Evolutionary conservation across 1,140 invertebrate species (phyloP).

Genomic region (Drosophila setifemur): DNA sequence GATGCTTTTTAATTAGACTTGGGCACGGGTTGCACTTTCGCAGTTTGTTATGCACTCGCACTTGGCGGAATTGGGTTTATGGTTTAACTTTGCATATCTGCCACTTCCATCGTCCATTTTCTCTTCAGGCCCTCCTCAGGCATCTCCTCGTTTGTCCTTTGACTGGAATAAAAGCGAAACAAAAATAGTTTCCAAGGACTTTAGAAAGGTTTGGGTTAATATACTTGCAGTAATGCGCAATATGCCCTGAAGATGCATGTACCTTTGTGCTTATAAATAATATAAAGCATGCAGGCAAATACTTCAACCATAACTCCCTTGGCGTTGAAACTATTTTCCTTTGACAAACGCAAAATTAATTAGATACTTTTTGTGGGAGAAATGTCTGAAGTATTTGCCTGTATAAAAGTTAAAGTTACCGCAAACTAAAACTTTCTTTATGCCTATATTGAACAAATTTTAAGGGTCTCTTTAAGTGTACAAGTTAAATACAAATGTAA

Average conservation of each 20-base stretch:
- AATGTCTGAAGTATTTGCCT: slow-evolving; percentile 18
- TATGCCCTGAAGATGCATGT: slow-evolving; percentile 7
- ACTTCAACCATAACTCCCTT: slow-evolving; percentile 19
- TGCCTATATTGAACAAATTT: too few species aligned
- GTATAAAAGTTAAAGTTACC: too few species aligned
- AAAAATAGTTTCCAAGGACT: slow-evolving; percentile 31
- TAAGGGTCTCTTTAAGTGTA: too few species aligned
- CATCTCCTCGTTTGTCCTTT: slow-evolving; percentile 24
- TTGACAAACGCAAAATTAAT: slow-evolving; percentile 54
- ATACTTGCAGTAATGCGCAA: slow-evolving; percentile 21
- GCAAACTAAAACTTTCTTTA: too few species aligned
- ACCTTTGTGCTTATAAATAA: not conserved
- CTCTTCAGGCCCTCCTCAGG: slow-evolving; percentile 21
- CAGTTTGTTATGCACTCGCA: slow-evolving; percentile 41
- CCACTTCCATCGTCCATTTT: not conserved
- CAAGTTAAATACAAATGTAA: too few species aligned
- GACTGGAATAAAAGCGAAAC: slow-evolving; percentile 14
- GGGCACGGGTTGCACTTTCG: slow-evolving; percentile 29
- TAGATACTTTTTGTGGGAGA: slow-evolving; percentile 40
- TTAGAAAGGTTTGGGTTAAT: slow-evolving; percentile 21
- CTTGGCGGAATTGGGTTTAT: slow-evolving; percentile 37
- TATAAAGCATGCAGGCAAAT: slow-evolving; percentile 2
- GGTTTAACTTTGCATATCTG: slow-evolving; percentile 31
- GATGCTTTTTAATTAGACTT: slow-evolving; percentile 35
- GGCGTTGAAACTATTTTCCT: slow-evolving; percentile 42